A percentile compares a stretch with the other conserved stretches of the same genome.
phyloP scores from a whole-genome alignment of 2,888 invertebrate species.

The Cheilosia vulpina region DNA sequence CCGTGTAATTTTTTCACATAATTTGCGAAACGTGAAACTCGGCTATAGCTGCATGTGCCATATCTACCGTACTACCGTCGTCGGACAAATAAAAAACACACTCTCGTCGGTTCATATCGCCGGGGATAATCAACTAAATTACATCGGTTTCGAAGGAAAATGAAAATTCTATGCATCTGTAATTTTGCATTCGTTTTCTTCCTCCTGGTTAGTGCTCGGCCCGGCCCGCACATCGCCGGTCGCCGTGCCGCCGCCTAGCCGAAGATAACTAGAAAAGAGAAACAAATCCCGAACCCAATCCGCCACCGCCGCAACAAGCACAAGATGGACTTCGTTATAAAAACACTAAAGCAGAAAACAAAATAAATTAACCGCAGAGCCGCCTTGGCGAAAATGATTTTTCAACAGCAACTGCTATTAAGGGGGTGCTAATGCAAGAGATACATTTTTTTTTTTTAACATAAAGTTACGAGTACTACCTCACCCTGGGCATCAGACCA shows the following conservation, averaged over 20 bases:
- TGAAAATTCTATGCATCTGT: conserved; percentile 74
- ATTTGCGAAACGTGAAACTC: conserved; percentile 73
- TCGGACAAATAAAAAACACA: conserved; percentile 1
- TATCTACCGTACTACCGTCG: conserved; percentile 4
- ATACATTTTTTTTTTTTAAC: conserved; percentile 31
- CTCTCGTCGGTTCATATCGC: conserved; percentile 56
- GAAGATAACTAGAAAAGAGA: conserved; percentile 19
- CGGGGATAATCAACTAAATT: conserved; percentile 74
- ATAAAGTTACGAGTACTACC: conserved; percentile 4
- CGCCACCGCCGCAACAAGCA: background rate
- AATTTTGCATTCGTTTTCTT: conserved; percentile 72
- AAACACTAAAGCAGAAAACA: conserved; percentile 52
- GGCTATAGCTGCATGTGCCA: background rate
- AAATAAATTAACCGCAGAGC: conserved; percentile 70
- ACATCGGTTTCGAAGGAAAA: conserved; percentile 74
- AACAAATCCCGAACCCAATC: conserved; percentile 28
- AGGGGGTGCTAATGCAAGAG: conserved; percentile 70
- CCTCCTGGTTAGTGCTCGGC: conserved; percentile 51
- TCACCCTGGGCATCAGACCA: conserved; percentile 46
- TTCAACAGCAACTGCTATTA: conserved; percentile 61
- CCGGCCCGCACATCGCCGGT: background rate
- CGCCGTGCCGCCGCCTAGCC: background rate
- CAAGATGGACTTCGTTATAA: conserved; percentile 39
- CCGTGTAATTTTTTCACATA: conserved; percentile 65
- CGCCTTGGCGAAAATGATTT: conserved; percentile 66